Evolutionary conservation across 1,140 invertebrate genomes (phyloP).

Genomic region (Andrena cerasifolii): DNA sequence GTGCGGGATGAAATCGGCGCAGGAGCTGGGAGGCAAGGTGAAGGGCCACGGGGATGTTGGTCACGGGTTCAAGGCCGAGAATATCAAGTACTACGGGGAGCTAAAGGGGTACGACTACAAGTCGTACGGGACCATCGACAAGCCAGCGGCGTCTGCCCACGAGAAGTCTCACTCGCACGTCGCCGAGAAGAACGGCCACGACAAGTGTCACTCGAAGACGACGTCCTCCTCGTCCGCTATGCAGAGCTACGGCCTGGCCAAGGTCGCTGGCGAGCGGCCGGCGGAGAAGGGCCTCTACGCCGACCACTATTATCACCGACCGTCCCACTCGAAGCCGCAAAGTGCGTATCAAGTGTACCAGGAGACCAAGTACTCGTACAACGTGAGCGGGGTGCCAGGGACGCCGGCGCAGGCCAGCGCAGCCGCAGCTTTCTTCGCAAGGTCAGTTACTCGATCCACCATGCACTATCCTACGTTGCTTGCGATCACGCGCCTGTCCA

Average conservation of each 20-base stretch:
- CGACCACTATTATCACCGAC: constrained; percentile 76
- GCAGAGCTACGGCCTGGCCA: constrained; percentile 66
- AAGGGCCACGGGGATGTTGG: constrained; percentile 64
- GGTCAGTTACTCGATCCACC: constrained; percentile 72
- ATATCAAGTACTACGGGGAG: constrained; percentile 79
- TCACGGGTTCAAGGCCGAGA: constrained; percentile 76
- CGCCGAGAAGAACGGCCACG: constrained; percentile 68
- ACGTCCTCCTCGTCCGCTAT: constrained; percentile 40
- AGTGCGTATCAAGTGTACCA: constrained; percentile 76
- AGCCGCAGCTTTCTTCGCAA: constrained; percentile 81
- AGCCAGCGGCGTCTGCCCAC: constrained; percentile 66
- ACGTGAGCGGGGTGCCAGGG: constrained; percentile 79
- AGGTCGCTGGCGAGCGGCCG: constrained; percentile 53
- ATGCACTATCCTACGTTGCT: constrained; percentile 15
- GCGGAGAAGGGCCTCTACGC: constrained; percentile 72
- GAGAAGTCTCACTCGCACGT: constrained; percentile 74
- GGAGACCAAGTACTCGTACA: constrained; percentile 81
- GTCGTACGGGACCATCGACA: constrained; percentile 77
- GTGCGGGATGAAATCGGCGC: constrained; percentile 73
- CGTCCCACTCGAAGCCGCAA: constrained; percentile 70
- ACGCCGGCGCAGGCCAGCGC: constrained; percentile 80
- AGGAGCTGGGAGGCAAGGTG: constrained; percentile 65
- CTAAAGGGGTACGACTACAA: constrained; percentile 78
- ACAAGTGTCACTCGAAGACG: constrained; percentile 72
- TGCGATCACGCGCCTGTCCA: constrained; percentile 53